Evolutionary conservation across 2,113 vertebrate genomes (phyloP), one percentile per base, ranked within the genome.

Genomic region (Excalfactoria chinensis): DNA sequence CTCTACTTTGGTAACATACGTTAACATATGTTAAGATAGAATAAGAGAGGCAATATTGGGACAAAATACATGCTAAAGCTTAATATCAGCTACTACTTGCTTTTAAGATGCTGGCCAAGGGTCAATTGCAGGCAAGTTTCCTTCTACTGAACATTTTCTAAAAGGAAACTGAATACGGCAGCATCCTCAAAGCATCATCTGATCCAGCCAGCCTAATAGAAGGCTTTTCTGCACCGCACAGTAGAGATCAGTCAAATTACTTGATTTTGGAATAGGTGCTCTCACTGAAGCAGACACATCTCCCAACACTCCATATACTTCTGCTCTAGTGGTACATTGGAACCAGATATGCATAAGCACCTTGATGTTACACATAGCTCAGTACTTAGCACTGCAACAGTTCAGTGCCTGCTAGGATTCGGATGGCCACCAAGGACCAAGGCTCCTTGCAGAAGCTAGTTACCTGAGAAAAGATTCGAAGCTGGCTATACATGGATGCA

Each of bases 161-260:
- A 85, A 26, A 85, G 71, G 37, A 92, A 86, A 74, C 43, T 20
- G 35, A 75, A 91, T n/a, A 69, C 9, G 90, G 83, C 80, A 95
- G 58, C 30, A 78, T 59, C 69, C 90, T 91, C 72, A 71, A 85
- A 93, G 26, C 11, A 68, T 30, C 30, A 34, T 58, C 88, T 58
- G 62, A 93, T 88, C 80, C 92, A 93, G 76, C 92, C 93, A 70
- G 76, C 40, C 76, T 75, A 64, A 75, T 11, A 58, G 15, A 62
- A 64, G 46, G 58, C 73, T 90, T 60, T 5, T 2, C 77, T 66
- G 70, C 53, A 74, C 48, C 80, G 68, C 11, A 66, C n/a, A 11
- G 51, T 22, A 74, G n/a, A 41, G 53, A 84, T 56, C 55, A 89
- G 55, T 49, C 28, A 77, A 43, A 81, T 21, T 23, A 48, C 26